Evolutionary conservation across 2,888 invertebrate genomes (phyloP), one percentile per base, ranked within the genome.

Genomic region (Hemithea aestivaria): DNA sequence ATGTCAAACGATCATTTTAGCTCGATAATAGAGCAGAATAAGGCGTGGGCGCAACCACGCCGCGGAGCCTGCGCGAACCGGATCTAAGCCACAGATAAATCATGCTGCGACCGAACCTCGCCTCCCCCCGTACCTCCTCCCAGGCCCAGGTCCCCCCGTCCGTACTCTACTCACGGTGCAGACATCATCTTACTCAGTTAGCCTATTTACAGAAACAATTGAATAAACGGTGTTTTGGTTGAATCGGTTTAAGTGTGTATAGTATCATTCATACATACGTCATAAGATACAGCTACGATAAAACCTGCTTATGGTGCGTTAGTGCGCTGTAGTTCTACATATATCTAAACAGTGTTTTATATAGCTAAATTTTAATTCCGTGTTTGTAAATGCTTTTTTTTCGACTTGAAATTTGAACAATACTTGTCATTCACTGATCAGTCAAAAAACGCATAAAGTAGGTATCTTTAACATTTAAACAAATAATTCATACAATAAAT

Each of bases 51-150:
- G 74, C 64, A 58, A 60, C 59, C 45, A 59, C 56, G 52, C 47
- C 44, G 43, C 51, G 57, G 57, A 59, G 68, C 62, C 56, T 58
- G 62, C 67, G 65, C 70, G 62, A 83, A 80, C 84, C 84, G 84
- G 84, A 85, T 85, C 83, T 81, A 69, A 65, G 67, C 56, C 54
- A 55, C 61, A 65, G 75, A 84, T 83, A 84, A 81, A 82, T 82
- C 72, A 78, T 72, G 69, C 62, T 58, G 47, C 59, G 62, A 62
- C 60, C 59, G 57, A 70, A 65, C 59, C 62, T 60, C 63, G 50
- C 22, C 52, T 51, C 48, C 60, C 53, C 40, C 49, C 52, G 16
- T 16, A 50, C 22, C 53, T 51, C 48, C 60, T 28, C 7, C 49
- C 49, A 41, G 45, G 39, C 44, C 46, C 47, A 41, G 41, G 22